A percentile compares a stretch with the other conserved stretches of the same genome.
phyloP scores from a whole-genome alignment of 2,797 vertebrate genomes.

The Discoglossus pictus region DNA sequence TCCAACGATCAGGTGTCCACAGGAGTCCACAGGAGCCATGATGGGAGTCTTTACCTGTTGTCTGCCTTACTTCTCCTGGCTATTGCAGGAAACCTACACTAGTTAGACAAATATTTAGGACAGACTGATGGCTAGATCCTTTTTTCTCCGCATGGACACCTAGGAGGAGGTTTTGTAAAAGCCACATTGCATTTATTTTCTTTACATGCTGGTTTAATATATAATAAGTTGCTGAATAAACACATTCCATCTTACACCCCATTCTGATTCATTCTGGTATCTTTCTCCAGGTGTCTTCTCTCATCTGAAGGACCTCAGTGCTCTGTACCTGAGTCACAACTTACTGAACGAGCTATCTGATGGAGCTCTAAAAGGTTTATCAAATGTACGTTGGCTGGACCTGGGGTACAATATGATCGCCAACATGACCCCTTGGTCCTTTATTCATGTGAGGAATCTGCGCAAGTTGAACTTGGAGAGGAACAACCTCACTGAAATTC shows the following conservation, averaged over 20 bases:
- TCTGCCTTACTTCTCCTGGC: too few species aligned
- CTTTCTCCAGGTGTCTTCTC: slow-evolving; percentile 41
- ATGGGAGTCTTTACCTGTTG: too few species aligned
- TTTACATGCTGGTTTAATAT: too few species aligned
- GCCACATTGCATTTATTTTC: background rate
- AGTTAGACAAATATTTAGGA: too few species aligned
- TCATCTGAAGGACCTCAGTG: slow-evolving; percentile 35
- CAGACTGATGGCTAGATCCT: too few species aligned
- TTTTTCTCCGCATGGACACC: too few species aligned
- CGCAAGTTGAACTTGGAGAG: slow-evolving; percentile 30
- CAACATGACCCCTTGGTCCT: slow-evolving; percentile 19
- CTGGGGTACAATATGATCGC: slow-evolving; percentile 40
- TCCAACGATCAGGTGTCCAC: too few species aligned
- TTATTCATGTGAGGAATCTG: slow-evolving; percentile 4
- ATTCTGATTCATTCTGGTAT: background rate
- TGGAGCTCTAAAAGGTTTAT: slow-evolving; percentile 17
- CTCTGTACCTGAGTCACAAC: slow-evolving; percentile 47
- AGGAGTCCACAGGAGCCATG: too few species aligned
- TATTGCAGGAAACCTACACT: too few species aligned
- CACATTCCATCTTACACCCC: too few species aligned
- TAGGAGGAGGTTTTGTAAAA: too few species aligned
- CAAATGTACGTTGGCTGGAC: slow-evolving; percentile 29
- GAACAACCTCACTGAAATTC: slow-evolving; percentile 38
- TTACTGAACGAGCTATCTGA: slow-evolving; percentile 28
- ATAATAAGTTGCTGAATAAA: too few species aligned